Evolutionary conservation across 2,888 invertebrate species (phyloP), one percentile per base, ranked within the genome.

Genomic region (Subacronicta megacephala): DNA sequence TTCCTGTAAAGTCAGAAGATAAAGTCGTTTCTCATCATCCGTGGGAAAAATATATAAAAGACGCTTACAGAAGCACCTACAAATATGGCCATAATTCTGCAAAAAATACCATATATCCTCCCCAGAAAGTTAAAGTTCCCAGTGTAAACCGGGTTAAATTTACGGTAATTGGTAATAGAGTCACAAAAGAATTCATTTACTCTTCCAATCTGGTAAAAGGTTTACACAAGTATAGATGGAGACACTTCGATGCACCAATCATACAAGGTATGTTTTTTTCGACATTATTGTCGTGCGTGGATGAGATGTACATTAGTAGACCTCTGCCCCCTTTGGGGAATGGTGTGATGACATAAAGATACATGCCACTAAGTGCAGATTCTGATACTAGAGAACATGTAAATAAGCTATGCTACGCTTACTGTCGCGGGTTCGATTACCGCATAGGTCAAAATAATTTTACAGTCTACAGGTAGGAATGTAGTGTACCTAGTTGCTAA

Each of bases 51-150:
- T 64, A 53, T 12, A 85, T 93, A 52, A 90, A 89, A 78, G 69
- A 81, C 53, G 44, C 59, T 4, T 80, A 83, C 67, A 49, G 62
- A 4, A 58, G 74, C 33, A 79, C 72, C 64, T 83, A 87, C 10
- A 89, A 87, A 78, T 74, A 86, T 75, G 84, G 78, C 3, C 93
- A 93, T 69, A 93, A 93, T 65, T 90, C 92, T 13, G 72, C 85
- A 12, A 74, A 80, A 12, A 93, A 93, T 63, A 88, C 88, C 7
- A 33, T 60, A 6, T 89, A 88, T 65, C 90, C 91, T 2, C 65
- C 63, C 2, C 78, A 78, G 56, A 79, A 82, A 52, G 71, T 75
- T 40, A 80, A 70, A 38, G 9, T 49, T 23, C 70, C 68, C 10
- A 38, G 70, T 33, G 43, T 60, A 43, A 54, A 82, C 12, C 75